phyloP scores from a whole-genome alignment of 2,888 invertebrate genomes.

The Thecocarcelia acutangulata region DNA sequence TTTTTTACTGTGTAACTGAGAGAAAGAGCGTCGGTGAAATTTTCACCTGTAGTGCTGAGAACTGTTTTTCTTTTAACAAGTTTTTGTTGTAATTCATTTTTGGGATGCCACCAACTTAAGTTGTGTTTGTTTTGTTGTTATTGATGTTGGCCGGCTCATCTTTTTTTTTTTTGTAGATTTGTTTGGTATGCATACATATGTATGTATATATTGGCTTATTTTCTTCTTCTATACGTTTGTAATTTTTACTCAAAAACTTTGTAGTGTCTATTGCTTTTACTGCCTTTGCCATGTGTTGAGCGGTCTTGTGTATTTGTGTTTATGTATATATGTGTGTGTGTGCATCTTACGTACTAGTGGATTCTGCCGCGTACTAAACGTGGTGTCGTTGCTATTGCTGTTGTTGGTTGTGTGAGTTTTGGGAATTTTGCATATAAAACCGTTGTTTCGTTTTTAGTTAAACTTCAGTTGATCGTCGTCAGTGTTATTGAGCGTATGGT shows the following conservation, averaged over 20 bases:
- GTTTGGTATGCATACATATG: slow-evolving; percentile 2
- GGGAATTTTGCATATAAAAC: slow-evolving; percentile 74
- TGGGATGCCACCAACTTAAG: slow-evolving; percentile 48
- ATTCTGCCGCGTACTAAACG: slow-evolving; percentile 47
- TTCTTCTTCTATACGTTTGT: not conserved
- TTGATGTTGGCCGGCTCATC: slow-evolving; percentile 39
- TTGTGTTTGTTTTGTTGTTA: slow-evolving; percentile 33
- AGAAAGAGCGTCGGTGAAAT: slow-evolving; percentile 12
- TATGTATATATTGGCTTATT: too few relatives aligned
- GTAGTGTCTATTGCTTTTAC: not conserved
- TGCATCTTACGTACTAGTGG: not conserved
- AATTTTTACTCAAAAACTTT: not conserved
- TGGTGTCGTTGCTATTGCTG: slow-evolving; percentile 38
- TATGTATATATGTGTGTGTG: too few relatives aligned
- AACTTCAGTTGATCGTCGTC: slow-evolving; percentile 76
- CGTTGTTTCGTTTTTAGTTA: slow-evolving; percentile 71
- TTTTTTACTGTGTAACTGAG: not conserved
- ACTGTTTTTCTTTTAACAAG: slow-evolving; percentile 1
- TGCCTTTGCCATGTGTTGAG: slow-evolving; percentile 21
- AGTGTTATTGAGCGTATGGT: slow-evolving; percentile 72
- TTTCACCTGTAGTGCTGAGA: slow-evolving; percentile 50
- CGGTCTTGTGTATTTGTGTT: slow-evolving; percentile 10
- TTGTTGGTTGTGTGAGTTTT: slow-evolving; percentile 21
- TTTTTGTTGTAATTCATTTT: slow-evolving; percentile 5
- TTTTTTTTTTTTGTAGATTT: slow-evolving; percentile 14